These are phyloP conservation scores for Neelides folsomi DNA, from an alignment of 2,888 invertebrate genomes.

Conservation along the genomic window DNA sequence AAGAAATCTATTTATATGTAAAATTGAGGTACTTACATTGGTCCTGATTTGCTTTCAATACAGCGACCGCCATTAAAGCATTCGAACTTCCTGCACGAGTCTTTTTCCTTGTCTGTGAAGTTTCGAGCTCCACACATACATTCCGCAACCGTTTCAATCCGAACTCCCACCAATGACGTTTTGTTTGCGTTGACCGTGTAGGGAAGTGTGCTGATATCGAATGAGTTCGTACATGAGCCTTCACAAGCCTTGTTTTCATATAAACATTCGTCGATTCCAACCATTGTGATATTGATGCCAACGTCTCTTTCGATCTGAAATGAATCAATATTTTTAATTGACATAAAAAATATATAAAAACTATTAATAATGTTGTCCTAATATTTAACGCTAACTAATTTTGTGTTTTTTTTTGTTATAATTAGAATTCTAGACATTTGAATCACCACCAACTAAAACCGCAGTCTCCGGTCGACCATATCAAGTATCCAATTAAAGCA, in stretches of 20 bases:
- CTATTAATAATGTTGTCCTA: no score
- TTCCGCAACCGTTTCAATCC: conserved; percentile 80
- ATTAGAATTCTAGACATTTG: background rate
- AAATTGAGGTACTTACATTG: conserved; percentile 39
- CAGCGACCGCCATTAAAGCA: conserved; percentile 96
- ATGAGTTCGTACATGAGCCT: conserved; percentile 85
- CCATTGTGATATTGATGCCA: conserved; percentile 94
- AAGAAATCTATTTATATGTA: background rate
- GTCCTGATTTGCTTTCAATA: conserved; percentile 74
- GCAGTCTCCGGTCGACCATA: no score
- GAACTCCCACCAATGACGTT: conserved; percentile 88
- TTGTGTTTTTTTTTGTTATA: background rate
- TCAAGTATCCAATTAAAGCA: no score
- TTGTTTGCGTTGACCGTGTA: conserved; percentile 96
- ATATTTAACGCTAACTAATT: no score
- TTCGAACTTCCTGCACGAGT: conserved; percentile 74
- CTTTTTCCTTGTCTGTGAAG: conserved; percentile 74
- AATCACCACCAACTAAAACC: no score
- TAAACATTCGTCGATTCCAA: conserved; percentile 90
- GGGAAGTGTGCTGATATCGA: conserved; percentile 66
- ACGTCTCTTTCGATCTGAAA: conserved; percentile 70
- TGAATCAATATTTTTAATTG: conserved; percentile 6
- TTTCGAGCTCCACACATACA: conserved; percentile 88
- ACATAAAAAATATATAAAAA: background rate
- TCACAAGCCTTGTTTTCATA: conserved; percentile 91